A percentile compares a stretch with the other conserved stretches of the same genome.
These are phyloP conservation scores for Tangara arthus DNA, from an alignment of 2,797 vertebrate genomes.

Conservation along the genomic window DNA sequence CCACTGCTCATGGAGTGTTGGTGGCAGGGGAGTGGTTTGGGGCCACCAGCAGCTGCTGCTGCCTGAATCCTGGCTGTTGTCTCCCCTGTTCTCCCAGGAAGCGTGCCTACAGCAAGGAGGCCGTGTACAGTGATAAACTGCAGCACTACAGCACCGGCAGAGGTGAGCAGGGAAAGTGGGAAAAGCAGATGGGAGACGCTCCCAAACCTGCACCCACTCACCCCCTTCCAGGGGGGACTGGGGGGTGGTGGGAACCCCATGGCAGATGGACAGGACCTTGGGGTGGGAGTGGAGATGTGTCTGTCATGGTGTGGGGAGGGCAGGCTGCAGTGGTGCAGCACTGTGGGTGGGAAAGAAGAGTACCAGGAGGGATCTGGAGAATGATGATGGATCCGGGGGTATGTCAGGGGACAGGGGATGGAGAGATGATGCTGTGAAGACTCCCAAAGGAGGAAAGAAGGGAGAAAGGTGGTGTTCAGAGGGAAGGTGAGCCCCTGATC, in stretches of 20 bases:
- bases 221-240: rapidly evolving
- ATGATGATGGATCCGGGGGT: neutral
- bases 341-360: neutral
- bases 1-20: rapidly evolving
- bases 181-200: rapidly evolving
- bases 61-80: neutral
- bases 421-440: neutral
- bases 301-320: neutral
- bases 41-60: rapidly evolving
- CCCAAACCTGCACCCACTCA: neutral
- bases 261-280: neutral
- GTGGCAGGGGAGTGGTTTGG: rapidly evolving
- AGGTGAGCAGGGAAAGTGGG: constrained; percentile 79
- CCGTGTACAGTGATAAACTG: constrained; percentile 95
- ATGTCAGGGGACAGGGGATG: neutral
- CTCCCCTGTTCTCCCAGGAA: constrained; percentile 78
- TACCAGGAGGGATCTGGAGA: neutral
- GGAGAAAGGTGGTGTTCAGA: neutral
- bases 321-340: rapidly evolving
- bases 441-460: neutral
- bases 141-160: constrained; percentile 97
- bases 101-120: constrained; percentile 95
- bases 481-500: neutral
- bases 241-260: neutral
- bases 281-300: neutral